phyloP scores from a whole-genome alignment of 2,888 invertebrate species.

The Amphipoea oculea region DNA sequence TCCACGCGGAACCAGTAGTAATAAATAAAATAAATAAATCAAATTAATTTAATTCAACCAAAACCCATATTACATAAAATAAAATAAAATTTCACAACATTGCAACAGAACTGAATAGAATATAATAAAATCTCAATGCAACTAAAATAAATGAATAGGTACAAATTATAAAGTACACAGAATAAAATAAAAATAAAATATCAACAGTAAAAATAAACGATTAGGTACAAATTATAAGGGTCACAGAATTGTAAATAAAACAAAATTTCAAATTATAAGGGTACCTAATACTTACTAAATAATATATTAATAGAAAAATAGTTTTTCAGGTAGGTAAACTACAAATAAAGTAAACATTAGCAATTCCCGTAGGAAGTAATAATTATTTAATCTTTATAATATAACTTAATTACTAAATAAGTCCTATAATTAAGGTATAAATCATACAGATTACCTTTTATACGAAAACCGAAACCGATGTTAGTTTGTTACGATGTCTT shows the following conservation, averaged over 20 bases:
- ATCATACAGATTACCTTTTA: neutral
- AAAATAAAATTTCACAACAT: neutral
- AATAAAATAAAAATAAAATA: neutral
- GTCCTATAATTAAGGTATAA: neutral
- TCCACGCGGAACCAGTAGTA: neutral
- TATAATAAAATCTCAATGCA: neutral
- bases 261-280: neutral
- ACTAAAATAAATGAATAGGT: neutral
- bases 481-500: neutral
- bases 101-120: neutral
- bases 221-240: too few relatives aligned
- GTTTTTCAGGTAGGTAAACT: neutral
- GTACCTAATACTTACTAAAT: neutral
- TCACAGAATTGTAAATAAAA: neutral
- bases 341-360: neutral
- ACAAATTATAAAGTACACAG: neutral
- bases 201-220: neutral
- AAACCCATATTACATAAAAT: neutral
- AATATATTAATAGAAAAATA: neutral
- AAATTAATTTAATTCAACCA: neutral
- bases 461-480: neutral
- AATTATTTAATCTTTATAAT: neutral
- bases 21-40: neutral
- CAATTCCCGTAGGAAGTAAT: neutral
- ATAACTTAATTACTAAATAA: neutral